These are phyloP conservation scores for Drosophila sp. DNA, from an alignment of 1,140 invertebrate species.

Conservation along the genomic window DNA sequence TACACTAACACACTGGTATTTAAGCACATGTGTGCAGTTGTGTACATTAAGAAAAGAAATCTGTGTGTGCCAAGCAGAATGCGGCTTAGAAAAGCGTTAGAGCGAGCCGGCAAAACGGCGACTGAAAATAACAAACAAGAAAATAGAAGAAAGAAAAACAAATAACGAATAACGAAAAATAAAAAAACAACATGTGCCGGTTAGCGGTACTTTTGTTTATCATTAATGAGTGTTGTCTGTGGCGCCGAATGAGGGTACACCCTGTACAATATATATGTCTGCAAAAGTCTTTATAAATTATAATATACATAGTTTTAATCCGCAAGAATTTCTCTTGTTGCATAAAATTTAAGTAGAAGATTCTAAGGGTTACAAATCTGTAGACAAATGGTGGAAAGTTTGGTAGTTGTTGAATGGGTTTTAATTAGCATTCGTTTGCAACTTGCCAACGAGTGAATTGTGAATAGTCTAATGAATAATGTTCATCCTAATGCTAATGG, in stretches of 20 bases:
- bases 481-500: slow-evolving; percentile 26
- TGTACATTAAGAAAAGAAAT: slow-evolving; percentile 46
- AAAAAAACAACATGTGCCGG: slow-evolving; percentile 46
- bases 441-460: slow-evolving; percentile 4
- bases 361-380: slow-evolving; percentile 5
- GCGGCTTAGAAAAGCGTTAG: slow-evolving; percentile 47
- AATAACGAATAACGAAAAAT: slow-evolving; percentile 12
- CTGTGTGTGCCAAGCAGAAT: slow-evolving; percentile 20
- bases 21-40: slow-evolving; percentile 3
- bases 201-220: slow-evolving; percentile 58
- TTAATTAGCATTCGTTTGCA: slow-evolving; percentile 33
- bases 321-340: not conserved
- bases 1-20: slow-evolving; percentile 1
- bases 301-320: not conserved
- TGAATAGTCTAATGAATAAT: slow-evolving; percentile 32
- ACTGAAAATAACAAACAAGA: slow-evolving; percentile 30
- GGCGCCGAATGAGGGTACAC: not conserved
- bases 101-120: slow-evolving; percentile 43
- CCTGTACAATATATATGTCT: slow-evolving; percentile 1
- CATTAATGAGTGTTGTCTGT: slow-evolving; percentile 53
- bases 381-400: slow-evolving; percentile 7
- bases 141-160: slow-evolving; percentile 3
- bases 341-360: not conserved
- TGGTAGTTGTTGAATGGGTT: slow-evolving; percentile 9
- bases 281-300: not conserved